These are phyloP conservation scores for Holacanthella duospinosa DNA, from an alignment of 2,888 invertebrate genomes.

Conservation along the genomic window DNA sequence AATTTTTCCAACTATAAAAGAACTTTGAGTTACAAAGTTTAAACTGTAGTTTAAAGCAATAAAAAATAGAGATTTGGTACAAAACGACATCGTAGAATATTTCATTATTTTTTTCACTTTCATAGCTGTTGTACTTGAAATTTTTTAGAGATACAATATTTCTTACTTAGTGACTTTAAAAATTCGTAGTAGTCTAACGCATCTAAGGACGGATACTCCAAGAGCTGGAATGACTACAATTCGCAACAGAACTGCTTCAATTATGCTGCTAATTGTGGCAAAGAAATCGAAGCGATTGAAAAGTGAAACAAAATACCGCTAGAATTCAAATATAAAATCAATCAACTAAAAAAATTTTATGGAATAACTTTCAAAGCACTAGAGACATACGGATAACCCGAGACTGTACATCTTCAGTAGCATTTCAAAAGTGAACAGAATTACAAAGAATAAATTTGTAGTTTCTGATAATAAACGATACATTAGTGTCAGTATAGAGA, in stretches of 20 bases:
- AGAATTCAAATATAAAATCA: constrained; percentile 32
- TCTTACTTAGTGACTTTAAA: constrained; percentile 52
- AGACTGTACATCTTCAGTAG: constrained; percentile 54
- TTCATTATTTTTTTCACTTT: neutral
- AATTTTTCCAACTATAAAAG: too few relatives aligned
- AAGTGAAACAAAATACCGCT: constrained; percentile 52
- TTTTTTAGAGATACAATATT: neutral
- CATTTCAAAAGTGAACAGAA: constrained; percentile 53
- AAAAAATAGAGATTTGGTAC: too few relatives aligned
- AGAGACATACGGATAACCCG: constrained; percentile 47
- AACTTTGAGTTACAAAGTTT: too few relatives aligned
- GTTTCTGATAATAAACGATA: constrained; percentile 49
- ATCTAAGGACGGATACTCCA: constrained; percentile 51
- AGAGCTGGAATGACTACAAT: constrained; percentile 50
- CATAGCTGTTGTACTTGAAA: neutral
- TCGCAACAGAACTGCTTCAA: constrained; percentile 49
- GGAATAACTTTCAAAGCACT: too few relatives aligned
- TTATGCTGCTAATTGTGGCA: constrained; percentile 51
- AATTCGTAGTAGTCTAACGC: constrained; percentile 50
- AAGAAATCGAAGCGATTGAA: constrained; percentile 56
- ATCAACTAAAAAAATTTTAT: neutral
- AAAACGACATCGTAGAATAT: too few relatives aligned
- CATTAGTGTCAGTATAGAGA: constrained; percentile 18
- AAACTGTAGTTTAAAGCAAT: too few relatives aligned
- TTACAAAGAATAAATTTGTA: constrained; percentile 52